Base-by-base conservation (phyloP, 2,797 vertebrate genomes). In the Notolabrus celidotus region DNA sequence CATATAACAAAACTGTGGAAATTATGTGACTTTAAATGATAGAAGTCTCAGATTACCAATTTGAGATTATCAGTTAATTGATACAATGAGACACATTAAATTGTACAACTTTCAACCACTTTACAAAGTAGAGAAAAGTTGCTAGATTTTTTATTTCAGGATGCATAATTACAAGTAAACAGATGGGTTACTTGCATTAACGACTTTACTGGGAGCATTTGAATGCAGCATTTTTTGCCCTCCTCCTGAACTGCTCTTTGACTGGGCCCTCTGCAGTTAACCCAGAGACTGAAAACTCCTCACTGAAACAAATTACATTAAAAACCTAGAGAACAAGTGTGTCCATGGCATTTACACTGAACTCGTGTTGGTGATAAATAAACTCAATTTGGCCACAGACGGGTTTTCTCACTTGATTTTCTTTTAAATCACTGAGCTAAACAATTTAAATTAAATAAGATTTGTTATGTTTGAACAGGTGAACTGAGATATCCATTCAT, bases 241-340 rank as follows among this genome's bases (percentile, higher is more conserved):
- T 74, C 83, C 72, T 79, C 66, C 88, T 94, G 93, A 95, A 93
- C 94, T 80, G 84, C 55, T 60, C 23, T 29, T 36, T 45, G 23
- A 2, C 29, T 43, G 23, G 27, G n/a, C n/a, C 10, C 10, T 42
- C 23, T 67, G 46, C 64, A 49, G 36, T 67, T 47, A 75, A 79
- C 56, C 83, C 77, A 79, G 82, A 83, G 19, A 80, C 71, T 39
- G 27, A 85, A 29, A 70, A 63, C 31, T 5, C 12, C 20, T 4
- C 36, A 7, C 0, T 55, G 60, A 16, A 16, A 14, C 41, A 41
- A 45, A 31, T 17, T 11, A 2, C 45, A 65, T 22, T 17, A 49
- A 0, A n/a, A 71, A 49, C 56, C 16, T 19, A 50, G 16, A 23
- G 12, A 62, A 33, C 38, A 61, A 7, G 9, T 10, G 10, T 3